phyloP scores from a whole-genome alignment of 2,888 invertebrate species.

The Phoronis australis region DNA sequence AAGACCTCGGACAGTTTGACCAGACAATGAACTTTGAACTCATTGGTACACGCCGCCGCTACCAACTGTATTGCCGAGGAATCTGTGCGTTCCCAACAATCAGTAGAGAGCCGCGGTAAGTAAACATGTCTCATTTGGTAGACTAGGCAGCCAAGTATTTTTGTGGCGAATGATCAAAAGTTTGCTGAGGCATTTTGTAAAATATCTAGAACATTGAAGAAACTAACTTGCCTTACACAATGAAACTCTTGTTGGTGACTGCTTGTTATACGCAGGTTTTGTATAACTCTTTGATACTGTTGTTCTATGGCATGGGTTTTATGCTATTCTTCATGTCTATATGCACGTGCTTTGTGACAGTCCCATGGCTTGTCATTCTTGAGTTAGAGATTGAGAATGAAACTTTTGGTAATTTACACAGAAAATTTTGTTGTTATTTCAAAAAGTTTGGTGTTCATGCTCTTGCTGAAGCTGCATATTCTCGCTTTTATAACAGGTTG shows the following conservation, averaged over 20 bases:
- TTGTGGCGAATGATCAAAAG: too few species aligned
- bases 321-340: background rate
- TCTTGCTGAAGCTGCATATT: too few species aligned
- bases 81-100: conserved; percentile 53
- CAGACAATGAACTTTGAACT: conserved; percentile 54
- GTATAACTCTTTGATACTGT: background rate
- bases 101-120: conserved; percentile 50
- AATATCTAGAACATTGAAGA: too few species aligned
- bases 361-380: background rate
- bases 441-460: too few species aligned
- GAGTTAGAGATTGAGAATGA: too few species aligned
- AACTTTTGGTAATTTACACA: too few species aligned
- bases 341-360: background rate
- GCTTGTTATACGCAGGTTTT: background rate
- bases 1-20: conserved; percentile 52
- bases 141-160: too few species aligned
- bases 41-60: conserved; percentile 47
- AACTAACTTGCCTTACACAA: background rate
- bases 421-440: too few species aligned
- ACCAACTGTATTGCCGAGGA: conserved; percentile 52
- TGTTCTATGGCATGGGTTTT: background rate
- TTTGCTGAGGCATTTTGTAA: too few species aligned
- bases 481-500: too few species aligned
- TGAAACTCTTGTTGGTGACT: background rate
- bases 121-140: background rate